Evolutionary conservation across 2,888 invertebrate species (phyloP), one percentile per base, ranked within the genome.

Genomic region (Geophilus truncorum): DNA sequence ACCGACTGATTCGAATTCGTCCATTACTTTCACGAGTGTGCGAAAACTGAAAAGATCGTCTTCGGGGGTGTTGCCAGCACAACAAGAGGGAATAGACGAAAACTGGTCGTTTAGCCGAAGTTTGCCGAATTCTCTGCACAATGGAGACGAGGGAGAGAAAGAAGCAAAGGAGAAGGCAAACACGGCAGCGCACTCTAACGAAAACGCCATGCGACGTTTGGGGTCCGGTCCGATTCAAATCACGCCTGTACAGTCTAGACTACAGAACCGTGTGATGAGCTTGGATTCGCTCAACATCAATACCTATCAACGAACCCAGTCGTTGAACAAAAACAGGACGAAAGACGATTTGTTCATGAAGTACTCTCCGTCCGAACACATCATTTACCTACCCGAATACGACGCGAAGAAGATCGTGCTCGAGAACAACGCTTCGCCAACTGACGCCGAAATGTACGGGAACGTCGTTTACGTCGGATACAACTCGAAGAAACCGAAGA

Each of bases 101-200:
- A 94, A 95, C 86, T 95, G 95, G 95, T 91, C 94, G 84, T 87
- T 95, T 36, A 93, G 93, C 81, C 91, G 93, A 84, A 93, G 93
- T 15, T 92, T 93, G 0, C 93, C 93, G 1, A 93, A 92, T 86
- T 93, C 93, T 0, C 86, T 94, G 84, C 92, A 92, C 84, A 92
- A 91, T 84, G 90, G 90, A 1, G 83, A 84, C 57, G 83, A 83
- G 36, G 82, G 82, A n/a, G 84, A 83, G 36, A 79, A 81, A 28
- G 6, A 62, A 1, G 9, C 21, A 9, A 32, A 36, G 9, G 21
- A 32, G 2, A 30, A 77, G 18, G 36, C 25, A 32, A 79, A 62
- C 2, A 4, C 6, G 5, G n/a, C 15, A 79, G 28, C 21, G n/a
- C 62, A 70, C 9, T 62, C 70, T 3, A 12, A 18, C 7, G 30